Evolutionary conservation across 2,888 invertebrate species (phyloP).

Genomic region (Punctoribates punctum): DNA sequence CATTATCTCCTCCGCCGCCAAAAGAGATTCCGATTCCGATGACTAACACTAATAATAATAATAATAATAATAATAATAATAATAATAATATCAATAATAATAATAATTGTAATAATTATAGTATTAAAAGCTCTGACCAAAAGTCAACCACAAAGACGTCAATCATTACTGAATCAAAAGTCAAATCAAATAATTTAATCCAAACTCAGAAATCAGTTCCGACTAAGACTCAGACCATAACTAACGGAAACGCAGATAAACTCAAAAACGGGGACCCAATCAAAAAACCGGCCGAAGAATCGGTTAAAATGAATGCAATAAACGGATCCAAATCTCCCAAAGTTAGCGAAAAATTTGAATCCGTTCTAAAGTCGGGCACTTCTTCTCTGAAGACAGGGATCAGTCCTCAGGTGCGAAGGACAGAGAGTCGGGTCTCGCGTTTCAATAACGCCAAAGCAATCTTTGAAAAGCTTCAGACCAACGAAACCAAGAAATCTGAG

Average conservation of each 20-base stretch:
- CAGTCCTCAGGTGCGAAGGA: constrained; percentile 37
- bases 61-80: constrained; percentile 9
- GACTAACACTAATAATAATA: not conserved
- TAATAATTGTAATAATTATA: not conserved
- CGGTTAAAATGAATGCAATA: not conserved
- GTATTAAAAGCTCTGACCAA: not conserved
- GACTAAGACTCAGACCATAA: constrained; percentile 5
- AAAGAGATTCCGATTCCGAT: not conserved
- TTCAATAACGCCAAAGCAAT: constrained; percentile 79
- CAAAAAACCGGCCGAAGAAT: not conserved
- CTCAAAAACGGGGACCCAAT: constrained; percentile 11
- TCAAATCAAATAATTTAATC: constrained; percentile 18
- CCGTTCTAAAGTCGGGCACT: not conserved
- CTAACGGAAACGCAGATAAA: constrained; percentile 10
- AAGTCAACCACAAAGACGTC: constrained; percentile 40
- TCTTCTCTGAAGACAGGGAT: not conserved
- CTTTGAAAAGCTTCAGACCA: constrained; percentile 74
- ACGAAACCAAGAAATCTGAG: constrained; percentile 37
- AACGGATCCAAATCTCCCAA: constrained; percentile 6
- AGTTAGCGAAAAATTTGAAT: constrained; percentile 15
- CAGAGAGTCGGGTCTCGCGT: constrained; percentile 48
- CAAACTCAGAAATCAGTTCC: not conserved
- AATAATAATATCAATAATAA: not conserved
- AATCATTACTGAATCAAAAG: constrained; percentile 17
- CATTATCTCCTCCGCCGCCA: constrained; percentile 45